These are phyloP conservation scores for Microplitis mediator DNA, from an alignment of 1,140 invertebrate genomes.

Conservation along the genomic window DNA sequence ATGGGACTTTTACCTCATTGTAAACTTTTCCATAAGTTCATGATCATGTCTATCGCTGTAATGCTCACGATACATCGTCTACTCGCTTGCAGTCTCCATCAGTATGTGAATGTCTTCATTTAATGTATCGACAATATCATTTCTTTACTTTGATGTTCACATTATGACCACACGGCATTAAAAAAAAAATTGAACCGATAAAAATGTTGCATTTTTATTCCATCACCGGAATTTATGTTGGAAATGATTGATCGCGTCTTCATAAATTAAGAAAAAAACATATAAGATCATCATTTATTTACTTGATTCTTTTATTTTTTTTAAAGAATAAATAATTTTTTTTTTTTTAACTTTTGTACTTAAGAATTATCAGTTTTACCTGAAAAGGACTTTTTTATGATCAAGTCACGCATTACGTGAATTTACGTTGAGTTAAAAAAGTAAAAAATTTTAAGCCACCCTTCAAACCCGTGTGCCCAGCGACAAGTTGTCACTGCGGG, in stretches of 20 bases:
- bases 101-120: background rate
- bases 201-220: too few species aligned
- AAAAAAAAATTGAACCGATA: too few species aligned
- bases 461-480: background rate
- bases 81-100: background rate
- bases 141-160: too few species aligned
- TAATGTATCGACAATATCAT: background rate
- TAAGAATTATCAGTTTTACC: background rate
- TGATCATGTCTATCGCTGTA: background rate
- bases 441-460: background rate
- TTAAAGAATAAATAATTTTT: background rate
- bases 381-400: too few species aligned
- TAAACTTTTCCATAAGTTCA: background rate
- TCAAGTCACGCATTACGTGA: background rate
- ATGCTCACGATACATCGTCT: background rate
- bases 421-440: conserved; percentile 10
- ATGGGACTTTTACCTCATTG: too few species aligned
- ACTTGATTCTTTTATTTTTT: too few species aligned
- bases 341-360: background rate
- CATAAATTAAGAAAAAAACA: too few species aligned
- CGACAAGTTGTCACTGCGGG: conserved; percentile 2
- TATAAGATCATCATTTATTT: too few species aligned
- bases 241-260: too few species aligned
- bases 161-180: too few species aligned
- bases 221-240: too few species aligned